These are phyloP conservation scores for Palaemon carinicauda DNA, from an alignment of 1,140 invertebrate species.

Conservation along the genomic window DNA sequence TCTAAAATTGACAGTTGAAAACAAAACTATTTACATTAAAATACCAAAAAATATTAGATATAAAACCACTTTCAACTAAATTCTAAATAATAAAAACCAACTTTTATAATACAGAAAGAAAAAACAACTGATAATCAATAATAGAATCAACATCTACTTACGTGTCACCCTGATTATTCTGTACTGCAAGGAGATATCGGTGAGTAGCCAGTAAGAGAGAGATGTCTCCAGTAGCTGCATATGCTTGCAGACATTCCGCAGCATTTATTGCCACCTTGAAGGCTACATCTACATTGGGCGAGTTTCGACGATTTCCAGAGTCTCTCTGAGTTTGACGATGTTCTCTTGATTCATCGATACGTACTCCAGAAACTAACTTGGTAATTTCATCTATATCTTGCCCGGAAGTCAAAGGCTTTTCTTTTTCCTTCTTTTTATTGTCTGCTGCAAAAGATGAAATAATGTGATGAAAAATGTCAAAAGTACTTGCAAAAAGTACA, in stretches of 20 bases:
- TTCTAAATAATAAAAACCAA: neutral
- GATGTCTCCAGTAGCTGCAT: slow-evolving; percentile 58
- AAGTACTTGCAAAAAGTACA: neutral
- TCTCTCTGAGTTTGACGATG: neutral
- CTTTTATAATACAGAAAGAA: neutral
- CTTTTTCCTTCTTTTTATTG: slow-evolving; percentile 24
- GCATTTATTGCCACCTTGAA: slow-evolving; percentile 57
- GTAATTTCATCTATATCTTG: slow-evolving; percentile 16
- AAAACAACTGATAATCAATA: neutral
- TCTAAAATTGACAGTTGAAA: too few relatives aligned
- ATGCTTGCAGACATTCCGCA: slow-evolving; percentile 59
- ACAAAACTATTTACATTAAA: too few relatives aligned
- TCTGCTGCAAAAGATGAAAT: neutral
- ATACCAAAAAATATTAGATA: too few relatives aligned
- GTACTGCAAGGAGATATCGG: slow-evolving; percentile 57
- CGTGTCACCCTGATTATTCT: slow-evolving; percentile 60
- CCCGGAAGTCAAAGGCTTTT: neutral
- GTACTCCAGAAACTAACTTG: slow-evolving; percentile 31
- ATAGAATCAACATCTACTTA: neutral
- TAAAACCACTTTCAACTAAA: neutral
- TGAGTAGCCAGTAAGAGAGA: slow-evolving; percentile 53
- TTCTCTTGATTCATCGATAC: neutral
- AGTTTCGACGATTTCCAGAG: neutral
- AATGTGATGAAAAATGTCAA: neutral
- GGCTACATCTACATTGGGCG: slow-evolving; percentile 49